Conservation (phyloP, 53 echinoderm and acorn worm species). For the Echinometra lucunter region DNA sequence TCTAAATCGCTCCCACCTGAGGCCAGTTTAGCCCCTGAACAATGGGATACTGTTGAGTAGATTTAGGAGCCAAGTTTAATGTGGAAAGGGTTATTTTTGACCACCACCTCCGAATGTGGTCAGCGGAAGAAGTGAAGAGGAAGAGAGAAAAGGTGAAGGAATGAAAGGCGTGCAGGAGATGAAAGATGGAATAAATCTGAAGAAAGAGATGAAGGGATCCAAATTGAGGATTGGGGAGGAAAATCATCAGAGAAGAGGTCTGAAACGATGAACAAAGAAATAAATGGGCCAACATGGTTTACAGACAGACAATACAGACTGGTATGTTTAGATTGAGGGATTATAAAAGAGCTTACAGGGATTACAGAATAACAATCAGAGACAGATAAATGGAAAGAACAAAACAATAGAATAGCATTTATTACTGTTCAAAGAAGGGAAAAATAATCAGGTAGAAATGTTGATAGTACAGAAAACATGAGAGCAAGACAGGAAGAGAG, state of each 20-base stretch:
- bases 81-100: not conserved
- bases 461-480: not conserved
- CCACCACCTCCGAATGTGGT: conserved; percentile 12
- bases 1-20: conserved; percentile 43
- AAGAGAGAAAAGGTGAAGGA: not conserved
- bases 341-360: too few species aligned
- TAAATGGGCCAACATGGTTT: not conserved
- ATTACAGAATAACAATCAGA: not conserved
- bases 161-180: not conserved
- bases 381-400: not conserved
- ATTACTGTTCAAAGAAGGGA: too few species aligned
- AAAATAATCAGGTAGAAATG: too few species aligned
- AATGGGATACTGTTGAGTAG: not conserved
- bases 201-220: not conserved
- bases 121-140: not conserved
- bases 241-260: not conserved
- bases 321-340: too few species aligned
- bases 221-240: not conserved
- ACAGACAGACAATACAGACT: not conserved
- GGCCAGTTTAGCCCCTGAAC: conserved; percentile 11
- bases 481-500: not conserved
- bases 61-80: conserved; percentile 53
- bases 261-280: not conserved
- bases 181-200: not conserved
- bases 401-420: not conserved